Percentiles rank a stretch among this genome's conserved stretches.
Evolutionary conservation across 1,140 invertebrate genomes (phyloP).

Genomic region (Helicorthomorpha holstii): DNA sequence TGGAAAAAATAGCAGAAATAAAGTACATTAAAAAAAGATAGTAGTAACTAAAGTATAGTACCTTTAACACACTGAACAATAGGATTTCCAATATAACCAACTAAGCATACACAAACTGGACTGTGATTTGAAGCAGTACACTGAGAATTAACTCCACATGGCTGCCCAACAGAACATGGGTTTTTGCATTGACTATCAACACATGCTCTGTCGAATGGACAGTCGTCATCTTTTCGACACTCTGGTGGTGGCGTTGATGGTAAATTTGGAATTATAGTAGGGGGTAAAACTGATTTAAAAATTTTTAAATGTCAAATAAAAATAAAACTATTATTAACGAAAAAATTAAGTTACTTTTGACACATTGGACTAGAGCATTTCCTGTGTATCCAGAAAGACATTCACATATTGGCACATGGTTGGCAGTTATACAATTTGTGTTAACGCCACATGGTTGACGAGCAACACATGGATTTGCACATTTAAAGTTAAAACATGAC

Average conservation of each 20-base stretch:
- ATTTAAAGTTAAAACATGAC: too few species aligned
- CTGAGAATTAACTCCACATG: constrained; percentile 63
- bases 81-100: constrained; percentile 55
- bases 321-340: too few species aligned
- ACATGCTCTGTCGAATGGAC: constrained; percentile 75
- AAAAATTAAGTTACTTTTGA: too few species aligned
- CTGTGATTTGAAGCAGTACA: constrained; percentile 42
- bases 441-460: too few species aligned
- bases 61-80: background rate
- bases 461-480: too few species aligned
- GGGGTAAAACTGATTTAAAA: too few species aligned
- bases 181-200: constrained; percentile 68
- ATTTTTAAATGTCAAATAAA: too few species aligned
- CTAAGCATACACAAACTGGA: constrained; percentile 49
- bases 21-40: background rate
- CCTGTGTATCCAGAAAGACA: too few species aligned
- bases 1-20: background rate
- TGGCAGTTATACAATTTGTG: too few species aligned
- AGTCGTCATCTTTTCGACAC: constrained; percentile 56
- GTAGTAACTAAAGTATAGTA: background rate
- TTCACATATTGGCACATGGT: too few species aligned
- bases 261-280: too few species aligned
- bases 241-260: background rate
- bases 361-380: too few species aligned
- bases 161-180: constrained; percentile 66